These are phyloP conservation scores for Trissonchulus latispiculum DNA, from an alignment of 2,888 invertebrate genomes.

Conservation along the genomic window DNA sequence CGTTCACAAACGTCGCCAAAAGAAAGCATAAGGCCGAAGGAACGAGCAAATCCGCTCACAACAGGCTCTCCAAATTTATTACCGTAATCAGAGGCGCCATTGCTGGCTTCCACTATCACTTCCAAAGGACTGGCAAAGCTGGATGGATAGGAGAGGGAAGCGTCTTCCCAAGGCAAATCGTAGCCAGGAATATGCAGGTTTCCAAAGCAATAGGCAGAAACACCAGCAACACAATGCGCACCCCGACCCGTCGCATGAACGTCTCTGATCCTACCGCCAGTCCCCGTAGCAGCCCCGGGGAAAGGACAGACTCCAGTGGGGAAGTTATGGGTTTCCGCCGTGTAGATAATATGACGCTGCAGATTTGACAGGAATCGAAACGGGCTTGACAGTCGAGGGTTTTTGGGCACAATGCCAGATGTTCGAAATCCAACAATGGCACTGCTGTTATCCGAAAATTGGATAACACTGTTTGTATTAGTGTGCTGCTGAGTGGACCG, in stretches of 20 bases:
- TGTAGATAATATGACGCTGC: conserved; percentile 90
- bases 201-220: conserved; percentile 91
- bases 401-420: no score
- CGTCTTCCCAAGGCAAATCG: conserved; percentile 73
- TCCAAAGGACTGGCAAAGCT: conserved; percentile 82
- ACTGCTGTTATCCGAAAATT: no score
- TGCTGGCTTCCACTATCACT: conserved; percentile 79
- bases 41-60: conserved; percentile 75
- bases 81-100: conserved; percentile 96
- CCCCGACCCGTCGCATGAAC: conserved; percentile 90
- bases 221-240: conserved; percentile 83
- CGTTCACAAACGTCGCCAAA: no score
- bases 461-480: no score
- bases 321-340: conserved; percentile 96
- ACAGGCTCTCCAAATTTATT: conserved; percentile 98
- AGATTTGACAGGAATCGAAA: no score
- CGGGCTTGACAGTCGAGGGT: no score
- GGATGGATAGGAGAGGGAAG: conserved; percentile 60
- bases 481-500: no score
- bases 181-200: conserved; percentile 85
- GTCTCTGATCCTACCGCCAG: conserved; percentile 87
- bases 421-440: no score
- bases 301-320: conserved; percentile 86
- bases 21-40: conserved; percentile 64
- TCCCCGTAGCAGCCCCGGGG: conserved; percentile 94